These are phyloP conservation scores for Eupleurogrammus muticus DNA, from an alignment of 2,797 vertebrate species.

Conservation along the genomic window DNA sequence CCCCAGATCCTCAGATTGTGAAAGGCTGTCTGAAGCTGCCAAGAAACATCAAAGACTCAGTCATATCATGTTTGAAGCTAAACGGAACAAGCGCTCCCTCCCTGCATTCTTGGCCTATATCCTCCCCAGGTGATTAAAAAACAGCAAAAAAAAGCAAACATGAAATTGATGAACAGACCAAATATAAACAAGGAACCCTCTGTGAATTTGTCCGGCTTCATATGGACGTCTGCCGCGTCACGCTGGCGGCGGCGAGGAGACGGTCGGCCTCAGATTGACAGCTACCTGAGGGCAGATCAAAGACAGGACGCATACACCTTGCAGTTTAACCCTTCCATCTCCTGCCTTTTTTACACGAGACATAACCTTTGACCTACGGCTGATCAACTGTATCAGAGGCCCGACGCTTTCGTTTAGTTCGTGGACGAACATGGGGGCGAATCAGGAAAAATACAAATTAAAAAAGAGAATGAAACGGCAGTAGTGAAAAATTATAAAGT, in stretches of 20 bases:
- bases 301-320: constrained; percentile 76
- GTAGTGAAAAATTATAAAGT: background rate
- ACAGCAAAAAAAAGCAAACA: constrained; percentile 1
- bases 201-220: constrained; percentile 20
- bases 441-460: background rate
- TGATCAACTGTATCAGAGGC: constrained; percentile 25
- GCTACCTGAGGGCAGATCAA: constrained; percentile 84
- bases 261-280: constrained; percentile 70
- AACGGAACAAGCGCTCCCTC: constrained; percentile 57
- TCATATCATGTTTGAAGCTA: constrained; percentile 81
- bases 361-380: constrained; percentile 67
- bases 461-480: background rate
- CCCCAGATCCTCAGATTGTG: constrained; percentile 80
- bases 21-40: constrained; percentile 77
- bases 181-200: constrained; percentile 30
- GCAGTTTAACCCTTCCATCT: constrained; percentile 83
- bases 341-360: constrained; percentile 57
- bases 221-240: constrained; percentile 33
- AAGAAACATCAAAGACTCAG: constrained; percentile 83
- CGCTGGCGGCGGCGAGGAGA: constrained; percentile 39
- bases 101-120: constrained; percentile 40
- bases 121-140: constrained; percentile 28
- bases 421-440: background rate
- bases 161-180: constrained; percentile 6
- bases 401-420: constrained; percentile 3